These are phyloP conservation scores for Calephelis nemesis DNA, from an alignment of 1,140 invertebrate species.

Conservation along the genomic window DNA sequence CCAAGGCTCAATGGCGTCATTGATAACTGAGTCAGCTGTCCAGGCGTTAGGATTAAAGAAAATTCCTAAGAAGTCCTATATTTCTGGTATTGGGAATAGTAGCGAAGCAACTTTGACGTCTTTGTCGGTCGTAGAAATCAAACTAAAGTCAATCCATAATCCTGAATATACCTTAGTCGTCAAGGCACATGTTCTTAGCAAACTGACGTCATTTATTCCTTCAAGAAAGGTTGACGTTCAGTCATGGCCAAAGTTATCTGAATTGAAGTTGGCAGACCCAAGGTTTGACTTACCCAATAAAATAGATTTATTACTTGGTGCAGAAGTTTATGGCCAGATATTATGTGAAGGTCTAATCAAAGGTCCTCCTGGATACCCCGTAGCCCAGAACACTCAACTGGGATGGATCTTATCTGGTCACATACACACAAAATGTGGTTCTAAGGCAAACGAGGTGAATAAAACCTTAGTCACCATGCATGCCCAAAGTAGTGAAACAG, in stretches of 20 bases:
- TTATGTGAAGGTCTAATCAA: conserved; percentile 25
- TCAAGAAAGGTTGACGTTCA: conserved; percentile 19
- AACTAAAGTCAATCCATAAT: conserved; percentile 29
- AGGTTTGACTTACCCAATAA: conserved; percentile 20
- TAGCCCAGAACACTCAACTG: too few relatives aligned
- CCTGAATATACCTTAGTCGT: conserved; percentile 24
- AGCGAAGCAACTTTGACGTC: conserved; percentile 20
- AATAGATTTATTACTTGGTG: conserved; percentile 29
- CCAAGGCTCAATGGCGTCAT: conserved; percentile 39
- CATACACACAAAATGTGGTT: not conserved
- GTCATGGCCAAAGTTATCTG: conserved; percentile 19
- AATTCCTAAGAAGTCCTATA: not conserved
- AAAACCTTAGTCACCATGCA: not conserved
- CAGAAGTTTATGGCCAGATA: conserved; percentile 28
- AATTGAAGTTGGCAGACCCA: conserved; percentile 30
- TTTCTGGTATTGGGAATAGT: conserved; percentile 33
- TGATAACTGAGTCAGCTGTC: conserved; percentile 31
- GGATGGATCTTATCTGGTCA: too few relatives aligned
- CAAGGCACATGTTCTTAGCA: conserved; percentile 32
- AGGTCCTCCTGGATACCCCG: conserved; percentile 24
- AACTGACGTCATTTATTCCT: conserved; percentile 31
- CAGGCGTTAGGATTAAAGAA: conserved; percentile 28
- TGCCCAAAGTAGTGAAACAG: not conserved
- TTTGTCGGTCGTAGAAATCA: conserved; percentile 28
- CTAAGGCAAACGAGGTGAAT: not conserved